Percentiles rank a stretch among this genome's conserved stretches.
Conservation (phyloP, 2,113 vertebrate species). For the Alligator sinensis region DNA sequence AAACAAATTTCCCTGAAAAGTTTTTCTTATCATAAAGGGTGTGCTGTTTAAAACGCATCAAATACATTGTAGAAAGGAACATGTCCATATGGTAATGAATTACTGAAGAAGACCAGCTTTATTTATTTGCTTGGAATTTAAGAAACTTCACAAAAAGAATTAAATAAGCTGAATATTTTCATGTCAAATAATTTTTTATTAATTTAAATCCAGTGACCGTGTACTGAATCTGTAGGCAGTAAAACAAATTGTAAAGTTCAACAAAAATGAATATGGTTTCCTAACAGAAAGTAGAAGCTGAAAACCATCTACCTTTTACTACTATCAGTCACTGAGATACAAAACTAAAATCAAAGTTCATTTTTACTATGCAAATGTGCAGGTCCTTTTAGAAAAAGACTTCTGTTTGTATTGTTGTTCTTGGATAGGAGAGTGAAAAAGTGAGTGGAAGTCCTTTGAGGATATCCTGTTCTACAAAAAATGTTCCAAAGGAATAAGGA, state of each 20-base stretch:
- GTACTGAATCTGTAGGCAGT: not conserved
- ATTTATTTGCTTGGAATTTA: not conserved
- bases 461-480: not conserved
- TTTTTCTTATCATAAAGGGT: not conserved
- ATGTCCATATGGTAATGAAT: not conserved
- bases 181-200: not conserved
- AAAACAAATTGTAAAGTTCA: slow-evolving; percentile 7
- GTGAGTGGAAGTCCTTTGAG: not conserved
- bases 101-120: not conserved
- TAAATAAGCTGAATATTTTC: not conserved
- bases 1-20: not conserved
- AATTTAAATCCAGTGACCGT: not conserved
- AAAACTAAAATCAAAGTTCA: not conserved
- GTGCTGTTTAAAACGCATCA: not conserved
- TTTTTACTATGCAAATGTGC: not conserved
- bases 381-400: not conserved
- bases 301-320: not conserved
- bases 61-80: not conserved
- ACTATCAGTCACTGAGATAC: not conserved
- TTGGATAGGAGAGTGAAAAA: not conserved
- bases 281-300: not conserved
- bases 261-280: not conserved
- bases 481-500: not conserved
- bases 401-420: not conserved
- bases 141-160: not conserved